These are phyloP conservation scores for Triplophysa tibetana DNA, from an alignment of 2,113 vertebrate species.

Conservation along the genomic window DNA sequence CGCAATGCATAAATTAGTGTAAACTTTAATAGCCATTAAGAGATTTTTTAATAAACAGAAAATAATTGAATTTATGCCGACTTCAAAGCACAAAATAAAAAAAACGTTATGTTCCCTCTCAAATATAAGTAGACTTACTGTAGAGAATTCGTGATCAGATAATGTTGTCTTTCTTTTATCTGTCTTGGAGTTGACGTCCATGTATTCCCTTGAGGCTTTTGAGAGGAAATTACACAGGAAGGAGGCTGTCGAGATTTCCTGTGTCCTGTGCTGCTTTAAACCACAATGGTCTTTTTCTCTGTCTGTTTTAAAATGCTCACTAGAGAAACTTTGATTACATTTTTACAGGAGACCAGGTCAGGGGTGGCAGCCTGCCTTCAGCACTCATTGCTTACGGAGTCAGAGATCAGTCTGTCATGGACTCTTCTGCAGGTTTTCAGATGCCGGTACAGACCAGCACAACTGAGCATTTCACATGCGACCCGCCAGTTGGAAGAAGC, in stretches of 20 bases:
- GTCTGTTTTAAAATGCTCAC: neutral
- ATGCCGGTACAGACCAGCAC: slow-evolving; percentile 80
- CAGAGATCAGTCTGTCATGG: slow-evolving; percentile 66
- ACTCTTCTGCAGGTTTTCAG: slow-evolving; percentile 76
- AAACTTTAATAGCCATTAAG: no score
- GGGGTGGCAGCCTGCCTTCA: slow-evolving; percentile 54
- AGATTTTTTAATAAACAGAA: no score
- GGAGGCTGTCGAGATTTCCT: slow-evolving; percentile 58
- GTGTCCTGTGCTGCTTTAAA: slow-evolving; percentile 6
- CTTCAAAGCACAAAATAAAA: neutral
- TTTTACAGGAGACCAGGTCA: slow-evolving; percentile 54
- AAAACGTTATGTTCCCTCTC: neutral
- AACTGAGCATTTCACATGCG: slow-evolving; percentile 77
- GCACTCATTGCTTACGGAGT: slow-evolving; percentile 53
- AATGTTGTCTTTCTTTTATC: slow-evolving; percentile 11
- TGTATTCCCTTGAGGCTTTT: slow-evolving; percentile 50
- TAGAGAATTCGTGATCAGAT: slow-evolving; percentile 51
- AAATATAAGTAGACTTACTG: neutral
- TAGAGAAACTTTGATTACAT: neutral
- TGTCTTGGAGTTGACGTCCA: slow-evolving; percentile 44
- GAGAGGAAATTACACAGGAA: slow-evolving; percentile 58
- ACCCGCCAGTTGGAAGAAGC: slow-evolving; percentile 82
- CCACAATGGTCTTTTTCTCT: neutral
- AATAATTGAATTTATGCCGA: no score
- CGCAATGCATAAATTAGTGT: no score